These are phyloP conservation scores for Sparidentex hasta DNA, from an alignment of 2,797 vertebrate genomes.

Conservation along the genomic window DNA sequence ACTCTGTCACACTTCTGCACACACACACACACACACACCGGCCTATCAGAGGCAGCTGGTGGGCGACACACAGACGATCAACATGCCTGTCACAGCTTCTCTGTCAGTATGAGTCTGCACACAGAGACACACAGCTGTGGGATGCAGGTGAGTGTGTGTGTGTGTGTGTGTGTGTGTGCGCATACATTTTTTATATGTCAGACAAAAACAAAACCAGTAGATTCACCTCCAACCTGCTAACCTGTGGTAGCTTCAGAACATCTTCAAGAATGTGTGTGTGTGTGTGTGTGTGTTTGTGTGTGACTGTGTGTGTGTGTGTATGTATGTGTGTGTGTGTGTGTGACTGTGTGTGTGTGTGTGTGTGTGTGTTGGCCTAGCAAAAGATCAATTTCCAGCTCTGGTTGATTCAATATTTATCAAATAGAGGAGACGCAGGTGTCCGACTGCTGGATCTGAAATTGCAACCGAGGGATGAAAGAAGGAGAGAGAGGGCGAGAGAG, in stretches of 20 bases:
- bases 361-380: constrained; percentile 3
- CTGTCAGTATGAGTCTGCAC: constrained; percentile 19
- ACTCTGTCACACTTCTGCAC: no score
- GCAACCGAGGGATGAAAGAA: constrained; percentile 2
- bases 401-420: constrained; percentile 71
- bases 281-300: constrained; percentile 1
- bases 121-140: constrained; percentile 10
- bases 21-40: not conserved
- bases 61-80: constrained; percentile 7
- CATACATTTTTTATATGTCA: not conserved
- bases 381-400: constrained; percentile 39
- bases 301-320: not conserved
- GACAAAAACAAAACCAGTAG: not conserved
- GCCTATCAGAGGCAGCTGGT: constrained; percentile 1
- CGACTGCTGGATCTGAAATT: constrained; percentile 40
- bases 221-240: not conserved
- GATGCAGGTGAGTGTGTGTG: not conserved
- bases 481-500: not conserved
- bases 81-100: constrained; percentile 24
- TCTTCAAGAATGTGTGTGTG: not conserved
- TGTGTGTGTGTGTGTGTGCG: not conserved
- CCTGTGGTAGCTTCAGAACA: not conserved
- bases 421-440: constrained; percentile 61
- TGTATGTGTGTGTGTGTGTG: no score
- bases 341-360: not conserved